phyloP scores from a whole-genome alignment of 2,888 invertebrate genomes.

The Apamea monoglypha region DNA sequence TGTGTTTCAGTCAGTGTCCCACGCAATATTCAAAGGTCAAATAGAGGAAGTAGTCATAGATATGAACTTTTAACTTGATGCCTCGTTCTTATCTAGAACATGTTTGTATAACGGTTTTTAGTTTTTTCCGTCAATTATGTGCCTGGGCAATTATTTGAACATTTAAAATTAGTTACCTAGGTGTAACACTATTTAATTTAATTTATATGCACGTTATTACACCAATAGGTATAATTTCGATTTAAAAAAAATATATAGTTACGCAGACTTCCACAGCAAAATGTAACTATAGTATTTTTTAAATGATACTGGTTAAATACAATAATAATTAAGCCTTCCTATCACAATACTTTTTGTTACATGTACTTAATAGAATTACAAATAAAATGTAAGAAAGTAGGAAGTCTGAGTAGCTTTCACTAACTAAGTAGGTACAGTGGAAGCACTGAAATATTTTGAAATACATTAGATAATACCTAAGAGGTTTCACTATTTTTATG shows the following conservation, averaged over 20 bases:
- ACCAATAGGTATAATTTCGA: background rate
- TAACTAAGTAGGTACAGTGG: background rate
- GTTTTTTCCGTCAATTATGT: background rate
- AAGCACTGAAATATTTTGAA: constrained; percentile 2
- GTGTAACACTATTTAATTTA: background rate
- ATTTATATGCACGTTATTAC: background rate
- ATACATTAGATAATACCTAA: background rate
- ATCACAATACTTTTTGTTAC: background rate
- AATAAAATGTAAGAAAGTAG: background rate
- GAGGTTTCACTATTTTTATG: constrained; percentile 23
- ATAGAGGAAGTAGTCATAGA: constrained; percentile 36
- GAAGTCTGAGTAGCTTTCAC: background rate
- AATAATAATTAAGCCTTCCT: background rate
- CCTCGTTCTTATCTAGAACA: constrained; percentile 7
- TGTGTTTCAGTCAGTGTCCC: constrained; percentile 28
- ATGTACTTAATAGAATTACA: background rate
- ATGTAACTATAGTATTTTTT: background rate
- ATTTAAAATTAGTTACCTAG: background rate
- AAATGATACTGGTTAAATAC: background rate
- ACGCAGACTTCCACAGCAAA: background rate
- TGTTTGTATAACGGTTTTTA: background rate
- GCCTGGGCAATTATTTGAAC: background rate
- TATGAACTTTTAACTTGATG: constrained; percentile 26
- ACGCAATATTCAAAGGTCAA: constrained; percentile 44
- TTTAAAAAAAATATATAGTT: background rate